Evolutionary conservation across 2,113 vertebrate species (phyloP).

Genomic region (Tenrec ecaudatus): DNA sequence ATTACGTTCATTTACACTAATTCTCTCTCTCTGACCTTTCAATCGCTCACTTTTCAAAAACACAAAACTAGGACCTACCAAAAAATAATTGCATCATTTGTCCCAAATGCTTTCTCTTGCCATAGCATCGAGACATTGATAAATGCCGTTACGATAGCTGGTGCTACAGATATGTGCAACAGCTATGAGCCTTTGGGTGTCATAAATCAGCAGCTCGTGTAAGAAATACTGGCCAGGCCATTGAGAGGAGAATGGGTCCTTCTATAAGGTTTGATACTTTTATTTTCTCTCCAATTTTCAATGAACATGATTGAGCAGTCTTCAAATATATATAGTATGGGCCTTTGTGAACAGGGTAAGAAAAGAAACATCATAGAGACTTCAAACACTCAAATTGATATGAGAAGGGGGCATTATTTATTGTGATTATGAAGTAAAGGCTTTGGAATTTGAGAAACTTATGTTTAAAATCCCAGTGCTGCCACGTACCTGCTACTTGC

Average conservation of each 20-base stretch:
- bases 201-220: conserved; percentile 48
- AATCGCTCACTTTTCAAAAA: conserved; percentile 12
- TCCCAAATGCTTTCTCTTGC: conserved; percentile 18
- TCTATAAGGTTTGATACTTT: conserved; percentile 32
- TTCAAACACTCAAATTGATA: conserved; percentile 21
- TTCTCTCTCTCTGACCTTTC: neutral
- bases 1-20: neutral
- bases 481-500: neutral
- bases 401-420: neutral
- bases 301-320: conserved; percentile 9
- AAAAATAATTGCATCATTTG: conserved; percentile 54
- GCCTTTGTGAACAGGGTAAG: neutral
- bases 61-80: neutral
- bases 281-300: conserved; percentile 56
- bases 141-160: conserved; percentile 48
- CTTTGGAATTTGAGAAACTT: conserved; percentile 12
- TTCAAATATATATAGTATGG: conserved; percentile 57
- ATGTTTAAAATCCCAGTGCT: neutral
- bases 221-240: conserved; percentile 49
- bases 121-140: conserved; percentile 42
- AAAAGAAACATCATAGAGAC: neutral
- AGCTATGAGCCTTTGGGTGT: neutral
- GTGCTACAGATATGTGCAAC: conserved; percentile 8
- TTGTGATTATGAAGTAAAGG: neutral
- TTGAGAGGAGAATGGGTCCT: conserved; percentile 51